Evolutionary conservation across 2,113 vertebrate genomes (phyloP).

Genomic region (Crotalus viridis): DNA sequence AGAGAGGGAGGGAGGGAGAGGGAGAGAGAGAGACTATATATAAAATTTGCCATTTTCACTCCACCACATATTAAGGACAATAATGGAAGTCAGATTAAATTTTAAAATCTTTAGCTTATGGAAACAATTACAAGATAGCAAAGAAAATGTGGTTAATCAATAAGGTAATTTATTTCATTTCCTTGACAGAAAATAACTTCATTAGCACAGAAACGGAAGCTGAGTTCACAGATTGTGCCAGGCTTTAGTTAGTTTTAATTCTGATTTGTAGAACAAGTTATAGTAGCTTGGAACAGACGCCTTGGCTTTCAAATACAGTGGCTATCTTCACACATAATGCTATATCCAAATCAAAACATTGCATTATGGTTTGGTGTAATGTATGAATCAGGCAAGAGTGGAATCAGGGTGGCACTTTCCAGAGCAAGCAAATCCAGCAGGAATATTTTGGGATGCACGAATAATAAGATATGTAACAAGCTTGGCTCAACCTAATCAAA

Average conservation of each 20-base stretch:
- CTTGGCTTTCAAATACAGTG: not conserved
- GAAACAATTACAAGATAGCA: not conserved
- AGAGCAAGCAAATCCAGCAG: not conserved
- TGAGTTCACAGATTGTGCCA: not conserved
- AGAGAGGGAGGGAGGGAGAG: no score
- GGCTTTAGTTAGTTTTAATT: not conserved
- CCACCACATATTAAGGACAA: not conserved
- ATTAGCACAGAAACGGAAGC: not conserved
- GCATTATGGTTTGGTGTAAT: not conserved
- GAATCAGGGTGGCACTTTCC: not conserved
- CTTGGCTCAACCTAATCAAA: not conserved
- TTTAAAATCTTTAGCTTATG: not conserved
- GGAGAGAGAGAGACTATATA: not conserved
- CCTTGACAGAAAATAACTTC: not conserved
- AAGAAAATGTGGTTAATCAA: not conserved
- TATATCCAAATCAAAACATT: not conserved
- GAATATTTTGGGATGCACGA: not conserved
- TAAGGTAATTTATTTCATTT: not conserved
- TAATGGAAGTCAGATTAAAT: not conserved
- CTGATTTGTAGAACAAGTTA: not conserved
- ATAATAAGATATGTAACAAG: not conserved
- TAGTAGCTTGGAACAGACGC: not conserved
- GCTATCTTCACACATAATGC: not conserved
- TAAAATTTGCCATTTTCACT: not conserved
- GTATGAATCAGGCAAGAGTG: not conserved